Evolutionary conservation across 2,797 vertebrate genomes (phyloP), one percentile per base, ranked within the genome.

Genomic region (Miichthys miiuy): DNA sequence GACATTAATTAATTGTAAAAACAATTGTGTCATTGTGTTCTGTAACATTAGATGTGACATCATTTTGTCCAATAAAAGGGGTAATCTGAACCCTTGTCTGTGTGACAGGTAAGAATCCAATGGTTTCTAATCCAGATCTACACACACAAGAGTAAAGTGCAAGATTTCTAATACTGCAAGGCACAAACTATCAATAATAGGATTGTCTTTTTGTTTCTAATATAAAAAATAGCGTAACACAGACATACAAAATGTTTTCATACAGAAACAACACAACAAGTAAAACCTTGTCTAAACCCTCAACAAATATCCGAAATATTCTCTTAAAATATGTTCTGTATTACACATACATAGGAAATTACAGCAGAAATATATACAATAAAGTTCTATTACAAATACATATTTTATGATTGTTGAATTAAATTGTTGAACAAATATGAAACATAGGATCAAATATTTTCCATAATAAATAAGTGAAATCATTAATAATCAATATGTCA

Each of bases 211-310:
- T 87, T 79, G 77, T 80, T 80, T 87, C 82, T 86, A 91, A 90
- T 91, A 80, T 89, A 85, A 91, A 91, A 92, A 91, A 84, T 79
- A 44, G 74, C 76, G 79, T 69, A 72, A 88, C 70, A 83, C 50
- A 83, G 75, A 88, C 87, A 75, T 91, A 92, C 66, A 93, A 95
- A 92, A 92, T 86, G 70, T 80, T 72, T 87, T 79, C 78, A 79
- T 92, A 90, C 64, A 89, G 67, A 78, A 84, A 90, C 89, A 93
- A 84, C 82, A 92, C 87, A 91, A 95, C 94, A 95, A 95, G 94
- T 96, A 95, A 93, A 95, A 96, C 95, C 94, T 95, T 95, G 94
- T 95, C 92, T 93, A 93, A 91, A 78, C 74, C 68, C 57, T 85
- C 83, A 80, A 91, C 75, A 93, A 85, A 86, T 87, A 86, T 80